Evolutionary conservation across 2,888 invertebrate species (phyloP), one percentile per base, ranked within the genome.

Genomic region (Trichogramma dendrolimi): DNA sequence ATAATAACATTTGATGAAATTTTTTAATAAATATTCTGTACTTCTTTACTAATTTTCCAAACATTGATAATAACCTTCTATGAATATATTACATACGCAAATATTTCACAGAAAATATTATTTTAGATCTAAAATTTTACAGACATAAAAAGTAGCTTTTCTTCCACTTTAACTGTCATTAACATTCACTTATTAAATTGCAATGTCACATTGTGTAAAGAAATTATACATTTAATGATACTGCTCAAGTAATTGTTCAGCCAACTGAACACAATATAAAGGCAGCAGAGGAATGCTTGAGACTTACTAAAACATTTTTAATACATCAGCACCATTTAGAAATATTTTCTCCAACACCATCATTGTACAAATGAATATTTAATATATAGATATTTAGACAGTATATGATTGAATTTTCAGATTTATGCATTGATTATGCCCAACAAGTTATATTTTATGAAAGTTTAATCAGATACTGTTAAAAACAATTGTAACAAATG

Each of bases 231-330:
- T 63, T 46, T 8, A n/a, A 46, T 46, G 46, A 46, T 65, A 58
- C 56, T 59, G 61, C 61, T 58, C 56, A 49, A 59, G n/a, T 58
- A 27, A 48, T 58, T 59, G 55, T 61, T 59, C 60, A 62, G 39
- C 27, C 42, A 8, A 56, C n/a, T 49, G 58, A 65, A 66, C 61
- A 61, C 63, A 10, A 52, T 61, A 56, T 69, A 71, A 74, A 74
- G 73, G 73, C 73, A 73, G 70, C 71, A 67, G 67, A 76, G 77
- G 77, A 77, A 77, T 77, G 77, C 72, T 74, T 51, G 54, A 66
- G 59, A 65, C 38, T 65, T 54, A 59, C 62, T 62, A 64, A 63
- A 68, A 67, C 62, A 64, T 62, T 56, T 60, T 56, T 55, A 55
- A 11, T 48, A 64, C 51, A 58, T 60, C 60, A 62, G 55, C 54